phyloP scores from a whole-genome alignment of 2,888 invertebrate genomes.

The Ethmia dodecea region DNA sequence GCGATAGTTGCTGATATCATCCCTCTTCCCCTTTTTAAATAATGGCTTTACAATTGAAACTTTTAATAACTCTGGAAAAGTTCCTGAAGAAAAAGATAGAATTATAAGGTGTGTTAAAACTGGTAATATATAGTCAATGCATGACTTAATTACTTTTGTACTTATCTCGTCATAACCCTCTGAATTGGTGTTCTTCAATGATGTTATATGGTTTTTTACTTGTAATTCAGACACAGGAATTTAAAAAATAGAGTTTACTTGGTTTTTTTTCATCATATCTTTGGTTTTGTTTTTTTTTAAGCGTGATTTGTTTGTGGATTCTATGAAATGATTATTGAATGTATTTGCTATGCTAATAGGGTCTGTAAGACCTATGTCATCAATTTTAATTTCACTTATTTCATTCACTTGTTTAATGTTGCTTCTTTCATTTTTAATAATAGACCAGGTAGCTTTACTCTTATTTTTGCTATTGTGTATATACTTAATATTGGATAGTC shows the following conservation, averaged over 20 bases:
- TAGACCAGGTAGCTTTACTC: background rate
- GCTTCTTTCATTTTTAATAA: background rate
- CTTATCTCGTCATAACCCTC: background rate
- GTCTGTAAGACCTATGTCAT: background rate
- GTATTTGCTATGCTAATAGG: background rate
- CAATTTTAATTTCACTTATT: background rate
- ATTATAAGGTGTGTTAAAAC: background rate
- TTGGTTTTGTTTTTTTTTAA: background rate
- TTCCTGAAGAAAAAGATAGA: background rate
- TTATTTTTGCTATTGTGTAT: background rate
- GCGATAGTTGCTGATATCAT: conserved; percentile 1
- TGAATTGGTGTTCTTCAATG: background rate
- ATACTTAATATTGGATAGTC: background rate
- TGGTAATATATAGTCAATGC: background rate
- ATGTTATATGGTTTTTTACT: background rate
- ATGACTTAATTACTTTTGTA: background rate
- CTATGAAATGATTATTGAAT: background rate
- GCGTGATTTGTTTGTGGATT: background rate
- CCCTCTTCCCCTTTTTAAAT: background rate
- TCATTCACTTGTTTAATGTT: background rate
- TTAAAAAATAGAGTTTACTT: background rate
- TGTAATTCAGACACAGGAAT: background rate
- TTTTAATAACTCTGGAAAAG: conserved; percentile 1
- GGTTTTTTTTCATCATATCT: background rate
- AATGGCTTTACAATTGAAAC: background rate